Percentiles rank a stretch among this genome's conserved stretches.
phyloP scores from a whole-genome alignment of 2,113 vertebrate species.

The Pangasianodon gigas region DNA sequence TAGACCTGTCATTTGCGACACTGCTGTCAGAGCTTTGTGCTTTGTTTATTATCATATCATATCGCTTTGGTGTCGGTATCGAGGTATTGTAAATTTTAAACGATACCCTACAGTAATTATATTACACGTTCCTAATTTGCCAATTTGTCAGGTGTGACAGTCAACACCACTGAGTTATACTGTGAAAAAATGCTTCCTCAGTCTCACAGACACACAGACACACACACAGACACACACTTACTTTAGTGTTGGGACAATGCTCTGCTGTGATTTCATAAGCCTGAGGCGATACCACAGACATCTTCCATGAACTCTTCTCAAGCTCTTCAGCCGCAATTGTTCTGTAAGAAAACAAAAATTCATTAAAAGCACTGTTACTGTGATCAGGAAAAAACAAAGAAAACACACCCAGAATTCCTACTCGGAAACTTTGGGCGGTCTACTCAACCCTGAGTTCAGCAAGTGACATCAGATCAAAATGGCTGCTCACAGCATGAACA shows the following conservation, averaged over 20 bases:
- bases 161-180: not conserved
- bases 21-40: not conserved
- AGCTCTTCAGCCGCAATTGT: slow-evolving; percentile 93
- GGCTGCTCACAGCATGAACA: not conserved
- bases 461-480: not conserved
- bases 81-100: not conserved
- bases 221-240: slow-evolving; percentile 75
- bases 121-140: not conserved
- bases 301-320: slow-evolving; percentile 92
- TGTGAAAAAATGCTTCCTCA: too few relatives aligned
- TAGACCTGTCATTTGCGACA: not conserved
- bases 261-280: slow-evolving; percentile 92
- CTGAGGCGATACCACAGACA: slow-evolving; percentile 96
- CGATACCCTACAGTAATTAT: not conserved
- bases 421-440: not conserved
- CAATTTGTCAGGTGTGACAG: not conserved
- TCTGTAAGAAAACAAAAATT: slow-evolving; percentile 71
- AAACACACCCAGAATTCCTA: not conserved
- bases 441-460: not conserved
- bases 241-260: slow-evolving; percentile 93
- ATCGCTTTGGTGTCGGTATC: not conserved
- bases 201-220: not conserved
- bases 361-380: not conserved
- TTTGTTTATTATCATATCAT: too few relatives aligned
- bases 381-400: not conserved